phyloP scores from a whole-genome alignment of 2,113 vertebrate genomes.

The Prinia subflava region DNA sequence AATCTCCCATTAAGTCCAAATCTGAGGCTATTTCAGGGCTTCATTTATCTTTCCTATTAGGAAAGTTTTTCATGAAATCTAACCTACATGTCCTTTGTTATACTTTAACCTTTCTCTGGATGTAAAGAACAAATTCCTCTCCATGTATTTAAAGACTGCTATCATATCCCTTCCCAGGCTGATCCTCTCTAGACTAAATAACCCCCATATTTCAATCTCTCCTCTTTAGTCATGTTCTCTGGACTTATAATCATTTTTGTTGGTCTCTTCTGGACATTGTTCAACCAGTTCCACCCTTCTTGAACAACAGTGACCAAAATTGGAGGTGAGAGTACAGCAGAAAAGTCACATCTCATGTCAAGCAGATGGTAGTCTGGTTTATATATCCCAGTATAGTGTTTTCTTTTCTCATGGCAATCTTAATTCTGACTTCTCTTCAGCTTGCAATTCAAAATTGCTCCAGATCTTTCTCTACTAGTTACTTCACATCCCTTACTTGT shows the following conservation, averaged over 20 bases:
- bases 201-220: neutral
- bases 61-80: neutral
- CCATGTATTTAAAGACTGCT: neutral
- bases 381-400: neutral
- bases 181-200: conserved; percentile 50
- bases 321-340: neutral
- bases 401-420: neutral
- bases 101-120: neutral
- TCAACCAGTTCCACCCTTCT: neutral
- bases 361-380: neutral
- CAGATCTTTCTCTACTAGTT: neutral
- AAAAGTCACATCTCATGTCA: neutral
- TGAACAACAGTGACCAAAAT: conserved; percentile 1
- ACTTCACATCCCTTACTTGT: neutral
- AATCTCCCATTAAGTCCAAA: neutral
- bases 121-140: neutral
- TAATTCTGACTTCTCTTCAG: conserved; percentile 12
- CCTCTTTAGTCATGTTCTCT: conserved; percentile 2
- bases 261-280: neutral
- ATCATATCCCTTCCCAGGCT: neutral
- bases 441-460: neutral
- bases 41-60: neutral
- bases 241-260: neutral
- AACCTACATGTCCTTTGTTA: neutral
- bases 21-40: neutral